These are phyloP conservation scores for Tychaedon coryphoeus DNA, from an alignment of 2,113 vertebrate genomes.

Conservation along the genomic window DNA sequence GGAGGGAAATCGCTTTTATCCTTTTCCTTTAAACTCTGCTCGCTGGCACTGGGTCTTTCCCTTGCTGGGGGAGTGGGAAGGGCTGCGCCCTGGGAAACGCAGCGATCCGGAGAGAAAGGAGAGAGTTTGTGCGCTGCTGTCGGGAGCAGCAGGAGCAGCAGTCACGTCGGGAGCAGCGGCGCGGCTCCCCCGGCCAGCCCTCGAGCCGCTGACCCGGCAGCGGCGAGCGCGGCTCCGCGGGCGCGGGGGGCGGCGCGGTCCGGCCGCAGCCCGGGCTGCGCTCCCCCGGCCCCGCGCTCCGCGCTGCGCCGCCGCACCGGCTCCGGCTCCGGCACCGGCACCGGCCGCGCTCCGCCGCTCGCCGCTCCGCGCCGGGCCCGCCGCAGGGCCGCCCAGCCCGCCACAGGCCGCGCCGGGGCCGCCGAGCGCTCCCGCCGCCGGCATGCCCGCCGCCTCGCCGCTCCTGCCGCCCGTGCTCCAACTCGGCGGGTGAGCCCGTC, in stretches of 20 bases:
- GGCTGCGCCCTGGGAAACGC: background rate
- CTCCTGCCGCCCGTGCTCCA: background rate
- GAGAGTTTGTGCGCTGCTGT: background rate
- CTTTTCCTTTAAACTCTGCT: background rate
- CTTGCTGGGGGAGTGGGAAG: background rate
- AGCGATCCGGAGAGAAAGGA: background rate
- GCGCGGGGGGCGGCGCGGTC: background rate
- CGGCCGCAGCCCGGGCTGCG: too few species aligned
- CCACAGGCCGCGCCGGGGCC: background rate
- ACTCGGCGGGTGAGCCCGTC: constrained; percentile 29
- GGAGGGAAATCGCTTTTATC: background rate
- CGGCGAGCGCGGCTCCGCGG: background rate
- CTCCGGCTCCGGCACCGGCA: too few species aligned
- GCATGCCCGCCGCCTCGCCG: background rate
- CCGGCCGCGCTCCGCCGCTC: too few species aligned
- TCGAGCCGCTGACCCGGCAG: background rate
- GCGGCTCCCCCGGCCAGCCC: background rate
- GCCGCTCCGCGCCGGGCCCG: too few species aligned
- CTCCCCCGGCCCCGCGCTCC: too few species aligned
- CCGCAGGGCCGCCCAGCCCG: background rate
- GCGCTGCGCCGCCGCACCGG: too few species aligned
- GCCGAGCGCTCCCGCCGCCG: background rate
- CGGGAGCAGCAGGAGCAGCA: background rate
- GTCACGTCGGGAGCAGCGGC: background rate
- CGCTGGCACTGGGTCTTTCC: background rate